A percentile compares a stretch with the other conserved stretches of the same genome.
phyloP scores from a whole-genome alignment of 1,140 invertebrate species.

The Battus philenor region DNA sequence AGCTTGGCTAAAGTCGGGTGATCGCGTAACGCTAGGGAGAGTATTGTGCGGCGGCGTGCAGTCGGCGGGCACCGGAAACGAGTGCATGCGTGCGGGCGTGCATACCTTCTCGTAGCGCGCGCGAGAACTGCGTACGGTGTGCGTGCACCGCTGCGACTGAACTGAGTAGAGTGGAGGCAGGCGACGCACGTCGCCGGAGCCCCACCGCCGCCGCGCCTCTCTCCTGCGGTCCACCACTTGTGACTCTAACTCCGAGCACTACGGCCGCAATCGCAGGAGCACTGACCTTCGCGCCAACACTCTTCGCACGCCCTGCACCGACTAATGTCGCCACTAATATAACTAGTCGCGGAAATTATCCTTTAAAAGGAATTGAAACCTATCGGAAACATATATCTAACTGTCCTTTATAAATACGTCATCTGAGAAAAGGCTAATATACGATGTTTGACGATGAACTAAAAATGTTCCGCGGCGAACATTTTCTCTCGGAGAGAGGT shows the following conservation, averaged over 20 bases:
- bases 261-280: conserved; percentile 63
- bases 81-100: conserved; percentile 47
- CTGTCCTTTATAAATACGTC: conserved; percentile 15
- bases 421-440: conserved; percentile 4
- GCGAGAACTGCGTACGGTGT: conserved; percentile 73
- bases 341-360: conserved; percentile 14
- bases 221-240: conserved; percentile 54
- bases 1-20: conserved; percentile 28
- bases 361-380: conserved; percentile 17
- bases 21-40: conserved; percentile 25
- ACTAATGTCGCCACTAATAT: conserved; percentile 27
- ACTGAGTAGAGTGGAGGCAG: conserved; percentile 56
- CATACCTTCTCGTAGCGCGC: conserved; percentile 70
- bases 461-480: conserved; percentile 1
- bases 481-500: conserved; percentile 1
- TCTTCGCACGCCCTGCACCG: conserved; percentile 39
- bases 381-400: conserved; percentile 18
- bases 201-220: conserved; percentile 59
- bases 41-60: conserved; percentile 21
- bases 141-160: conserved; percentile 70
- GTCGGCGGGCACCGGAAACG: conserved; percentile 60
- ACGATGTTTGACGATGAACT: neutral
- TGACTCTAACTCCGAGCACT: conserved; percentile 62
- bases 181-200: conserved; percentile 50
- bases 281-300: conserved; percentile 56